Conservation (phyloP, 1,140 invertebrate genomes). For the Gonioctena quinquepunctata region DNA sequence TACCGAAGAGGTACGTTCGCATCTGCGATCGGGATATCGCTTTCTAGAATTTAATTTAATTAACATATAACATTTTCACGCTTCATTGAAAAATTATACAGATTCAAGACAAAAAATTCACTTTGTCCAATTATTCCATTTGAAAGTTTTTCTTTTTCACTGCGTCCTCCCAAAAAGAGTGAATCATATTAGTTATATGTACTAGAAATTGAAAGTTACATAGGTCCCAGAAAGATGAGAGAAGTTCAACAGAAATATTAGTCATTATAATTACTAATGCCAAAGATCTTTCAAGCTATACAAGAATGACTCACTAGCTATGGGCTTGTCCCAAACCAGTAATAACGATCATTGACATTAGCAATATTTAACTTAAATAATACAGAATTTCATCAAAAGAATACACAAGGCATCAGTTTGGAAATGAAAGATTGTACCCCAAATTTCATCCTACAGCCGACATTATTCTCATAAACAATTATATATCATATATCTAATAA, state of each 20-base stretch:
- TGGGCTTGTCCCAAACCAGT: neutral
- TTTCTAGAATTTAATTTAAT: no score
- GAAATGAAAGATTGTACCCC: neutral
- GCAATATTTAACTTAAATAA: neutral
- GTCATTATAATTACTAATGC: neutral
- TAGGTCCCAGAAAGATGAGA: no score
- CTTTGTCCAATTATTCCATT: no score
- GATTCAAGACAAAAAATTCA: no score
- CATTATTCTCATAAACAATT: neutral
- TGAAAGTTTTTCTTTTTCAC: neutral
- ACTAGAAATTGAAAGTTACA: no score
- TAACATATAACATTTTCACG: no score
- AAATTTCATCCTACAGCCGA: neutral
- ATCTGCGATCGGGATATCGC: no score
- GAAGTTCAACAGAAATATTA: neutral
- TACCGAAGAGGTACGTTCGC: no score
- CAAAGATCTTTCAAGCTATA: neutral
- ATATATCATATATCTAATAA: neutral
- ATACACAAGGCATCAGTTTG: neutral
- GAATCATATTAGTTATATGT: neutral
- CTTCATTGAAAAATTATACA: no score
- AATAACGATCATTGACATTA: neutral
- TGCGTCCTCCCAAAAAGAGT: neutral
- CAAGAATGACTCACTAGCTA: neutral
- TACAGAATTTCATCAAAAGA: neutral